Percentiles rank a stretch among this genome's conserved stretches.
phyloP scores from a whole-genome alignment of 2,113 vertebrate species.

The Myanophis thanlyinensis region DNA sequence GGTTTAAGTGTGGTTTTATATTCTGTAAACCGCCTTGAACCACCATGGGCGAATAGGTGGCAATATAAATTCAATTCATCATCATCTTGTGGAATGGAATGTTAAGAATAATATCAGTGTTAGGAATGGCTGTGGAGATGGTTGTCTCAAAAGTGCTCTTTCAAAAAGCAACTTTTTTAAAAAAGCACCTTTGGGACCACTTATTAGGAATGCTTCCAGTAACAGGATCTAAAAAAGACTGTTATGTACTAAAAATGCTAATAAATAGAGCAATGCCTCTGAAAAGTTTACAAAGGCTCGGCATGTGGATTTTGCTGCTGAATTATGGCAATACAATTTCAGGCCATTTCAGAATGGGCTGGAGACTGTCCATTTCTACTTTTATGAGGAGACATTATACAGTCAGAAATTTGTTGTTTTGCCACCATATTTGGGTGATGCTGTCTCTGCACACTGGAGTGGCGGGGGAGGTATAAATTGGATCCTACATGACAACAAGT shows the following conservation, averaged over 20 bases:
- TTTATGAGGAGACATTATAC: background rate
- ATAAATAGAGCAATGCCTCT: background rate
- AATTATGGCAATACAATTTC: background rate
- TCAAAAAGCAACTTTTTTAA: too few relatives aligned
- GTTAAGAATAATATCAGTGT: too few relatives aligned
- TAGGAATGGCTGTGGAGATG: too few relatives aligned
- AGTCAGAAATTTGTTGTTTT: background rate
- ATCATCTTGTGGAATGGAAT: too few relatives aligned
- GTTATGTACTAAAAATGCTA: background rate
- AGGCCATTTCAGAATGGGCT: background rate
- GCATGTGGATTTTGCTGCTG: background rate
- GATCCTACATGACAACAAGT: background rate
- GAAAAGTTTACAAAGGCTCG: background rate
- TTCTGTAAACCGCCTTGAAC: too few relatives aligned
- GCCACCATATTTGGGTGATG: background rate
- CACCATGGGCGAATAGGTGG: too few relatives aligned
- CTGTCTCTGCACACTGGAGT: background rate
- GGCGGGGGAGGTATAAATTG: background rate
- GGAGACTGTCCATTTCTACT: background rate
- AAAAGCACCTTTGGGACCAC: too few relatives aligned
- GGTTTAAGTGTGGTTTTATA: too few relatives aligned
- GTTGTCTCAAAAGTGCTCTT: too few relatives aligned
- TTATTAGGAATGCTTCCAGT: background rate
- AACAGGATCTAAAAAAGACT: background rate
- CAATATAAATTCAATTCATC: too few relatives aligned